Conservation (phyloP, 2,797 vertebrate genomes). For the Cygnus olor region DNA sequence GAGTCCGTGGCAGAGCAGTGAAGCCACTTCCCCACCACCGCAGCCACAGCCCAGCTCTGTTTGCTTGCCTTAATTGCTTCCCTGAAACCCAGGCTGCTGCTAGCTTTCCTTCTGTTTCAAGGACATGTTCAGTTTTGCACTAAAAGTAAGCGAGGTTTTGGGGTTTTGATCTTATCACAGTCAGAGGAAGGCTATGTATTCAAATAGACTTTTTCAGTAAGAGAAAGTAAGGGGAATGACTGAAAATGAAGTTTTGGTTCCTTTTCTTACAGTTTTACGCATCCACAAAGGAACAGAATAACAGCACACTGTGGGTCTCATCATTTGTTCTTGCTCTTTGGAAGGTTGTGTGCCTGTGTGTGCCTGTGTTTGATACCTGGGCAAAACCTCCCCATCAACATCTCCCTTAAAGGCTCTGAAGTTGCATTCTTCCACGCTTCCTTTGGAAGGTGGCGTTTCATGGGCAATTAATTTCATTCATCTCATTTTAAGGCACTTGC, state of each 20-base stretch:
- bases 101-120: neutral
- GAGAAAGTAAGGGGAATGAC: neutral
- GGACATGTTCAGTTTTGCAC: neutral
- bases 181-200: neutral
- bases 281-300: neutral
- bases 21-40: neutral
- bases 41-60: neutral
- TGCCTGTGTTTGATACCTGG: neutral
- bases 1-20: neutral
- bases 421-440: neutral
- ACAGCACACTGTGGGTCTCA: neutral
- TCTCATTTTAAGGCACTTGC: neutral
- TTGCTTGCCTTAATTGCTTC: neutral
- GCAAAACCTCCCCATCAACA: neutral
- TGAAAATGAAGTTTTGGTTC: neutral
- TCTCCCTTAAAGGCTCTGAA: neutral
- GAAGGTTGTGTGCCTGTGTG: neutral
- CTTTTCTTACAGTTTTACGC: neutral
- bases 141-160: neutral
- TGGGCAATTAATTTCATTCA: slow-evolving; percentile 7
- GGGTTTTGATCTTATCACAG: neutral
- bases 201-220: neutral
- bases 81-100: neutral
- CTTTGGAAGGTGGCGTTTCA: neutral
- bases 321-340: neutral